phyloP scores from a whole-genome alignment of 2,888 invertebrate genomes.

The Plagiodera versicolora region DNA sequence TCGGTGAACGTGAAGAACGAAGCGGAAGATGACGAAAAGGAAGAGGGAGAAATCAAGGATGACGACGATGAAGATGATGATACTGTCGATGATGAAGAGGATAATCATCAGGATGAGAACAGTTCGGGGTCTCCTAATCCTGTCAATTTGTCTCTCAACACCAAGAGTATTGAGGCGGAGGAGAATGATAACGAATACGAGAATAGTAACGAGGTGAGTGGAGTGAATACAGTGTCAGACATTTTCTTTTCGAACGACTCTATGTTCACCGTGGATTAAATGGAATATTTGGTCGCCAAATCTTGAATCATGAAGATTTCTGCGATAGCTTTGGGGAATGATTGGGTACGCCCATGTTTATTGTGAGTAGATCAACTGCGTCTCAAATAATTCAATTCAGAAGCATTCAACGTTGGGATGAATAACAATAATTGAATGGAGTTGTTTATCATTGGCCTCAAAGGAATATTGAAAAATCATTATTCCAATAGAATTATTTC shows the following conservation, averaged over 20 bases:
- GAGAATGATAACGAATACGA: constrained; percentile 44
- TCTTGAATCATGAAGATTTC: no score
- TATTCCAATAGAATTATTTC: neutral
- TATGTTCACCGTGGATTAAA: no score
- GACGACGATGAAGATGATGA: constrained; percentile 47
- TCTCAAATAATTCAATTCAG: neutral
- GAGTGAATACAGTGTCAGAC: no score
- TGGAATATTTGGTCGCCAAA: no score
- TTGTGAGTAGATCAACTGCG: no score
- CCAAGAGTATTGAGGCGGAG: constrained; percentile 57
- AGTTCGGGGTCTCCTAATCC: constrained; percentile 78
- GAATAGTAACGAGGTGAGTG: constrained; percentile 42
- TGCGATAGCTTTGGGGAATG: no score
- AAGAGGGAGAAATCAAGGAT: constrained; percentile 57
- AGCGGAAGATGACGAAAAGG: constrained; percentile 55
- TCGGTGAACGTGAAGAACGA: constrained; percentile 43
- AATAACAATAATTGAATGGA: no score
- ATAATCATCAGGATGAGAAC: constrained; percentile 56
- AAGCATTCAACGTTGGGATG: neutral
- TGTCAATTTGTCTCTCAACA: constrained; percentile 73
- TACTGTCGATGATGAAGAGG: constrained; percentile 51
- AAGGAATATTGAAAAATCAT: constrained; percentile 3
- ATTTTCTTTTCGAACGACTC: no score
- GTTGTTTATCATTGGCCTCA: neutral
- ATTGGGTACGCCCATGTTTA: no score